phyloP scores from a whole-genome alignment of 53 echinoderm and acorn worm genomes.

The Hippasteria phrygiana region DNA sequence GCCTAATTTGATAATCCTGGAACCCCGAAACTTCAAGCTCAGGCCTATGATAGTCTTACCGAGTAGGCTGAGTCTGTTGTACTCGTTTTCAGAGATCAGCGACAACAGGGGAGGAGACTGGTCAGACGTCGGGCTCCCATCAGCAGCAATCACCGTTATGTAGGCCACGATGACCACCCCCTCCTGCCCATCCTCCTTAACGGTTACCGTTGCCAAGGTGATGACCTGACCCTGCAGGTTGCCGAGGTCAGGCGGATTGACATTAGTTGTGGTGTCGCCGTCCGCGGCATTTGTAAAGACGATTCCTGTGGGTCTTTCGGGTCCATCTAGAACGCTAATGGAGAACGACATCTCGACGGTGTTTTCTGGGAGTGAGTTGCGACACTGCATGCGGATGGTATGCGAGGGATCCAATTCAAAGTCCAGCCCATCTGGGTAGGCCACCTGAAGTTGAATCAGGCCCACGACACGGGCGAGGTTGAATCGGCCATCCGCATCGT shows the following conservation, averaged over 20 bases:
- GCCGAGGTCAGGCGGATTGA: slow-evolving; percentile 20
- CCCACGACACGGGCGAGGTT: slow-evolving; percentile 5
- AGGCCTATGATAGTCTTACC: slow-evolving; percentile 1
- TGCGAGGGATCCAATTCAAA: slow-evolving; percentile 24
- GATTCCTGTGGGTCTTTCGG: slow-evolving; percentile 63
- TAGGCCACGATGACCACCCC: slow-evolving; percentile 57
- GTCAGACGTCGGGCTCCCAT: slow-evolving; percentile 18
- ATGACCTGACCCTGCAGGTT: slow-evolving; percentile 30
- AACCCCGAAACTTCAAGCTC: not conserved
- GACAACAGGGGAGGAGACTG: slow-evolving; percentile 18
- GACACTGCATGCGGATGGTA: slow-evolving; percentile 46
- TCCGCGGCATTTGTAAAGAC: slow-evolving; percentile 59
- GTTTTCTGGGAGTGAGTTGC: slow-evolving; percentile 59
- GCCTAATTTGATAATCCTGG: not conserved
- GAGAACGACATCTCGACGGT: slow-evolving; percentile 37
- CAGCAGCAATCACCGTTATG: slow-evolving; percentile 44
- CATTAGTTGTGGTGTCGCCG: slow-evolving; percentile 47
- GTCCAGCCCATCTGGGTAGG: slow-evolving; percentile 34
- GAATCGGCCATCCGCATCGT: slow-evolving; percentile 54
- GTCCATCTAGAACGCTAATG: slow-evolving; percentile 58
- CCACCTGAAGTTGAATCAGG: slow-evolving; percentile 61
- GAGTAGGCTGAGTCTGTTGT: slow-evolving; percentile 23
- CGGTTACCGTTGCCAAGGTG: slow-evolving; percentile 62
- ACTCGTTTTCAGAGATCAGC: slow-evolving; percentile 63
- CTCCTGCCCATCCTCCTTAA: slow-evolving; percentile 47